A percentile compares a stretch with the other conserved stretches of the same genome.
phyloP scores from a whole-genome alignment of 2,113 vertebrate species.

The Leiothrix lutea region DNA sequence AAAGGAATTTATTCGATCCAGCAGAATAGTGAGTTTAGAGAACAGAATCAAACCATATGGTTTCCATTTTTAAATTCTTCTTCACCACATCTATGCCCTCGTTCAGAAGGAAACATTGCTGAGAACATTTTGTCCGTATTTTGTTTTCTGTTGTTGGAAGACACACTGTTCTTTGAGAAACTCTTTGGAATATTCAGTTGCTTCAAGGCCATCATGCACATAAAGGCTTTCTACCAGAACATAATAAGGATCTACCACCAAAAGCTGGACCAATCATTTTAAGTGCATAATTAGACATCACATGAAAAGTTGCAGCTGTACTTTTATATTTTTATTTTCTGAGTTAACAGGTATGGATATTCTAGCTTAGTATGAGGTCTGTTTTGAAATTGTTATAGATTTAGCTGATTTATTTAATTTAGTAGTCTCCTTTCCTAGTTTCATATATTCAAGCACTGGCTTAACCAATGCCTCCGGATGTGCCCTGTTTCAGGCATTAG shows the following conservation, averaged over 20 bases:
- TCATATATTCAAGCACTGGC: neutral
- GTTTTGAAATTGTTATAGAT: neutral
- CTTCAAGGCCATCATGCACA: neutral
- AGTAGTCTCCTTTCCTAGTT: neutral
- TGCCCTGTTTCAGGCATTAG: neutral
- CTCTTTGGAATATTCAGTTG: neutral
- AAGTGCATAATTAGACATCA: neutral
- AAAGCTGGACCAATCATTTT: neutral
- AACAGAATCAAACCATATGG: slow-evolving; percentile 42
- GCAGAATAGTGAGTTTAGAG: neutral
- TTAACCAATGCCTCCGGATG: neutral
- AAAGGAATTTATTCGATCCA: neutral
- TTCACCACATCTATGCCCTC: slow-evolving; percentile 23
- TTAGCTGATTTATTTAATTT: neutral
- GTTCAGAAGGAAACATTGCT: neutral
- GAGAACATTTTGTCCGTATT: slow-evolving; percentile 21
- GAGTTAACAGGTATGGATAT: neutral
- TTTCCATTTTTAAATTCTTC: slow-evolving; percentile 48
- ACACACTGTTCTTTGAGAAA: slow-evolving; percentile 6
- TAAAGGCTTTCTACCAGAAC: neutral
- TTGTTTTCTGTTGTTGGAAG: slow-evolving; percentile 37
- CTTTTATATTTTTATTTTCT: neutral
- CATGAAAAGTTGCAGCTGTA: neutral
- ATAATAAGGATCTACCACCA: neutral
- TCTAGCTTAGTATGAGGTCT: neutral